Base-by-base conservation (phyloP, 53 echinoderm and acorn worm genomes). In the Holothuria leucospilota region DNA sequence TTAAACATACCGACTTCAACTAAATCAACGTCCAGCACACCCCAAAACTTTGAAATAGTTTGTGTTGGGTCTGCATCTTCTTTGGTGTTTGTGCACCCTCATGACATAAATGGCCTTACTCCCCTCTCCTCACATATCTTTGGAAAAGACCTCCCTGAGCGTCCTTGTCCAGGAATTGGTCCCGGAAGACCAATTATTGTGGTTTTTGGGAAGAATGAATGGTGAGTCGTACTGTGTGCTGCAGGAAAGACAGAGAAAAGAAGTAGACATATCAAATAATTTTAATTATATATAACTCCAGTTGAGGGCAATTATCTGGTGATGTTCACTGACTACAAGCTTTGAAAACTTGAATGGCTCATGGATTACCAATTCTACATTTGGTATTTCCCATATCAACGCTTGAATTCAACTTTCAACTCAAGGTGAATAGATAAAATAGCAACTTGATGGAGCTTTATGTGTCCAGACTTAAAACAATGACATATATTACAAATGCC, bases 161-260 rank as follows among this genome's bases (percentile, higher is more conserved):
- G 93, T 87, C n/a, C 60, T 92, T 95, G 34, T 92, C n/a, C 89
- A 6, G 98, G 98, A n/a, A 86, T 95, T 95, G 41, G 95, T 90
- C n/a, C 8, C 98, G 89, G 20, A 98, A 85, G 21, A 93, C 82
- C 82, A 95, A n/a, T n/a, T 85, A 70, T 93, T 91, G 78, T 93
- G 93, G 68, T 88, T 91, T 63, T 90, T 95, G n/a, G 29, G 82
- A 78, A 4, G 92, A 93, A 41, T 87, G 68, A 52, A 98, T 88
- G 14, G 98, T 98, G 51, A 98, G 88, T 24, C 98, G 88, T 1
- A 92, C 86, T 16, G 93, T 95, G 86, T 95, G 91, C 98, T 98
- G 90, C 6, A 15, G 29, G 70, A 58, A 46, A 38, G 34, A 66
- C 13, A 79, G 51, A 80, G 63, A 63, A 4, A n/a, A 16, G 49